A percentile compares a stretch with the other conserved stretches of the same genome.
Conservation (phyloP, 2,797 vertebrate species). For the Channallabes apus region DNA sequence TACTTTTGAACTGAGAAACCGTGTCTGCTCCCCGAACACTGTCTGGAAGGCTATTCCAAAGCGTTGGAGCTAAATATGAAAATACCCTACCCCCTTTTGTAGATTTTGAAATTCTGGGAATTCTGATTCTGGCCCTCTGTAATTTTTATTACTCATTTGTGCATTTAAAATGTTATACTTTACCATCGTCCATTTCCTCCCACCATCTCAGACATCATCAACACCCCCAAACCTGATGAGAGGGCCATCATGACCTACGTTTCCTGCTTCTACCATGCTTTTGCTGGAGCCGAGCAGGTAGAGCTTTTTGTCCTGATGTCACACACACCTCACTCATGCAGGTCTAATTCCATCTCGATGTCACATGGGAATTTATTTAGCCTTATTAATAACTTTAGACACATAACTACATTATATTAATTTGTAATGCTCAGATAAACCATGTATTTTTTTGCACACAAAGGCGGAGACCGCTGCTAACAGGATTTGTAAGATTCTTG, state of each 20-base stretch:
- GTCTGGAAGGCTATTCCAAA: no score
- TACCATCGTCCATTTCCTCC: constrained; percentile 24
- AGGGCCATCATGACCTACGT: constrained; percentile 93
- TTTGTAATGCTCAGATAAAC: background rate
- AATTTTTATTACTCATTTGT: background rate
- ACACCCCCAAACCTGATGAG: constrained; percentile 88
- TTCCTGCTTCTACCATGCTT: constrained; percentile 91
- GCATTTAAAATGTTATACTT: constrained; percentile 25
- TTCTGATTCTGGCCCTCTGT: background rate
- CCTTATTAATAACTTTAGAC: background rate
- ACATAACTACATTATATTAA: no score
- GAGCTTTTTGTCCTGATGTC: constrained; percentile 26
- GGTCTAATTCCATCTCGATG: background rate
- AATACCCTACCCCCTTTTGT: no score
- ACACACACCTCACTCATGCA: background rate
- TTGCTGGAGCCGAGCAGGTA: constrained; percentile 92
- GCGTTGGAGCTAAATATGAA: no score
- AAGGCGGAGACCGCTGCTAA: constrained; percentile 88
- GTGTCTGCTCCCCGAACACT: no score
- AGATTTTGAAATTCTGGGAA: no score
- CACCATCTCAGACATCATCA: constrained; percentile 80
- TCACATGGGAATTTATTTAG: background rate
- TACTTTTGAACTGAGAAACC: no score
- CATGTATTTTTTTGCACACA: constrained; percentile 10
- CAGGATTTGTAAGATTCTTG: constrained; percentile 86